Evolutionary conservation across 2,113 vertebrate genomes (phyloP).

Genomic region (Cichladusa arquata): DNA sequence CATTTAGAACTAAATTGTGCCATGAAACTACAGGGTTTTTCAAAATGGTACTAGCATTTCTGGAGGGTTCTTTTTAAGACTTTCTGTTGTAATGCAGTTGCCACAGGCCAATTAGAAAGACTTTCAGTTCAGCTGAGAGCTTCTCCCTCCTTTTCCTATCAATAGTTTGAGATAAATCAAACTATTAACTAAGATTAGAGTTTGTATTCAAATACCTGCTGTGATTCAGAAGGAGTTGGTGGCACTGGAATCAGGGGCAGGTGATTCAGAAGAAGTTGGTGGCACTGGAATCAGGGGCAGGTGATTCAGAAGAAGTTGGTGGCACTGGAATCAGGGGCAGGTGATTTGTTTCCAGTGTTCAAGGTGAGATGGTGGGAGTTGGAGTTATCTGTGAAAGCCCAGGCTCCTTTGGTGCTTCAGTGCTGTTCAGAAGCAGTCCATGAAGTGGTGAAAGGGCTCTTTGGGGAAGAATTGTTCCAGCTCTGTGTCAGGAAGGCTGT

Average conservation of each 20-base stretch:
- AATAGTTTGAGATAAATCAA: background rate
- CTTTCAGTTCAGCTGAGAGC: background rate
- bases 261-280: background rate
- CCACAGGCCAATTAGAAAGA: background rate
- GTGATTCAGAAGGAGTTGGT: background rate
- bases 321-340: background rate
- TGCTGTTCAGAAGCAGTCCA: background rate
- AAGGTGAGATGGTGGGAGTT: background rate
- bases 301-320: too few species aligned
- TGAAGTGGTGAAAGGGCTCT: background rate
- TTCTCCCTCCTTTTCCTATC: background rate
- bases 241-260: background rate
- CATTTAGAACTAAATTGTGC: constrained; percentile 61
- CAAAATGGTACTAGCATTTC: background rate
- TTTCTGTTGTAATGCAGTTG: background rate
- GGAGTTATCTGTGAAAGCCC: background rate
- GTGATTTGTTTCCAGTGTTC: background rate
- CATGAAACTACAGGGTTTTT: constrained; percentile 33
- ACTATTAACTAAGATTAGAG: too few species aligned
- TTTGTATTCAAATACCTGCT: background rate
- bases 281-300: background rate
- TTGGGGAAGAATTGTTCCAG: background rate
- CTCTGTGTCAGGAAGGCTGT: background rate
- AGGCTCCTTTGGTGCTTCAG: background rate
- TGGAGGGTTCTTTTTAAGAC: background rate